Conservation (phyloP, 2,113 vertebrate genomes). For the Eulemur rufifrons region DNA sequence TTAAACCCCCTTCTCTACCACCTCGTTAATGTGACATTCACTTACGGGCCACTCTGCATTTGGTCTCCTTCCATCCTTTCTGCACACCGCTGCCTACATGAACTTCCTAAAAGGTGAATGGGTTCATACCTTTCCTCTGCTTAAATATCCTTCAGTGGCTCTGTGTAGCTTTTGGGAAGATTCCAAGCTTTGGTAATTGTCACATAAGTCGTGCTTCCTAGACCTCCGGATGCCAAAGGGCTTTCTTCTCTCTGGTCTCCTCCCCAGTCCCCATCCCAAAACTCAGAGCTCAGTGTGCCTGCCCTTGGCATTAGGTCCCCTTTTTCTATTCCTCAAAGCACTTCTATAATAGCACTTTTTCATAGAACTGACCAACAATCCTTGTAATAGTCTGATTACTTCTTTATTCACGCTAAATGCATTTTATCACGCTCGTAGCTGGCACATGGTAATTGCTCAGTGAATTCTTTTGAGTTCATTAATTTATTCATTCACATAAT, state of each 20-base stretch:
- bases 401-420: neutral
- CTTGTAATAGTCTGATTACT: neutral
- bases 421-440: neutral
- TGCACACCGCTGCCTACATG: neutral
- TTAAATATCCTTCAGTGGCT: neutral
- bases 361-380: neutral
- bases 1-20: neutral
- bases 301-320: neutral
- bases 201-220: neutral
- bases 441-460: neutral
- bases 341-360: neutral
- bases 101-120: neutral
- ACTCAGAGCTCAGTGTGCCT: neutral
- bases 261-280: neutral
- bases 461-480: neutral
- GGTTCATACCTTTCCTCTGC: neutral
- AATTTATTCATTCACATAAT: neutral
- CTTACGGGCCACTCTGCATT: neutral
- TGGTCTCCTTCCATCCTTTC: neutral
- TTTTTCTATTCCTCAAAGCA: neutral
- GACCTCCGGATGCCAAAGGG: neutral
- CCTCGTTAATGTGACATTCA: neutral
- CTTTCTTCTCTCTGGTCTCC: neutral
- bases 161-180: neutral
- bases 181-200: neutral